Conservation (phyloP, 2,888 invertebrate species). For the Pharmacophagus antenor region DNA sequence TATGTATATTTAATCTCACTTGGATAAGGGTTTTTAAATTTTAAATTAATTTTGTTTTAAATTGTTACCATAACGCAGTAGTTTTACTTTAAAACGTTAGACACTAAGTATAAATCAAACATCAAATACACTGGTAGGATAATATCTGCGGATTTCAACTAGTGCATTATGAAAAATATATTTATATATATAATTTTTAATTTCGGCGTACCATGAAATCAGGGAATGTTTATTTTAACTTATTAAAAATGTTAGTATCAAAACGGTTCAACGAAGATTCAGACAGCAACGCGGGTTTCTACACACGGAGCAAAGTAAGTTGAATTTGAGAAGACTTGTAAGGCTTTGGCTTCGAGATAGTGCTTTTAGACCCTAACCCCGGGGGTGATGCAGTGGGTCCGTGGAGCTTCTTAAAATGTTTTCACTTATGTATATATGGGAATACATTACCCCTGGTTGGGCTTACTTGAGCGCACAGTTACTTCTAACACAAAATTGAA, state of each 20-base stretch:
- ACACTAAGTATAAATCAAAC: no score
- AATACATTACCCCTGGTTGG: slow-evolving; percentile 78
- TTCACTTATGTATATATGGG: slow-evolving; percentile 80
- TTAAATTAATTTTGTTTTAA: no score
- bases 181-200: no score
- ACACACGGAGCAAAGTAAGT: slow-evolving; percentile 78
- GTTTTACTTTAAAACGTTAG: no score
- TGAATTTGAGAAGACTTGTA: slow-evolving; percentile 81
- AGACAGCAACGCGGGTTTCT: slow-evolving; percentile 65
- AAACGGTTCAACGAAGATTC: slow-evolving; percentile 43
- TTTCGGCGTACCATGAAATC: no score
- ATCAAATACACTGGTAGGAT: no score
- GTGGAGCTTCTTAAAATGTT: slow-evolving; percentile 80
- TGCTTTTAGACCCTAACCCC: slow-evolving; percentile 82
- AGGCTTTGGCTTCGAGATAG: slow-evolving; percentile 80
- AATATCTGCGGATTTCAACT: no score
- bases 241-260: slow-evolving; percentile 45
- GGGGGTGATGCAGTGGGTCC: slow-evolving; percentile 79
- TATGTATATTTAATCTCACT: no score
- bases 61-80: no score
- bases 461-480: slow-evolving; percentile 76
- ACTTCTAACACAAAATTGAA: slow-evolving; percentile 79
- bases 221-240: neutral
- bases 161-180: no score
- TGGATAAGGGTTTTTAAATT: no score